Percentiles rank a stretch among this genome's conserved stretches.
These are phyloP conservation scores for Macrotis lagotis DNA, from an alignment of 2,113 vertebrate genomes.

Conservation along the genomic window DNA sequence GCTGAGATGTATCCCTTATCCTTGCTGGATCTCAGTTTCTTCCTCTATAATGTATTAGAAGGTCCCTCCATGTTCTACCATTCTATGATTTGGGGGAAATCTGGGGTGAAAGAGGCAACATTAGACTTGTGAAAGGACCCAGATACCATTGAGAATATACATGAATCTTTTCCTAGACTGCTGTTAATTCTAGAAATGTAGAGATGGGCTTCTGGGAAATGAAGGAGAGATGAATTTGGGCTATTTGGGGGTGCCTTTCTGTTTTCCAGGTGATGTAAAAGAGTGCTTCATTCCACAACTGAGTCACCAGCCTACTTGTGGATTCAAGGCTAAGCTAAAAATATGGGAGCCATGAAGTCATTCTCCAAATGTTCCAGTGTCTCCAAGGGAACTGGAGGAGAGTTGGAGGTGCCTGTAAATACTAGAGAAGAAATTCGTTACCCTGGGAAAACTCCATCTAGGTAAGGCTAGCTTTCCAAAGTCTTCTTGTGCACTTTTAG, in stretches of 20 bases:
- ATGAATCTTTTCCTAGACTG: background rate
- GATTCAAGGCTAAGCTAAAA: background rate
- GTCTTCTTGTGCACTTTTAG: constrained; percentile 42
- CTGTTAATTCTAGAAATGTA: background rate
- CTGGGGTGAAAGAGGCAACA: background rate
- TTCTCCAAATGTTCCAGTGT: background rate
- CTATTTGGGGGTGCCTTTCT: background rate
- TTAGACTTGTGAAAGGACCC: background rate
- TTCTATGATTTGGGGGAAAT: background rate
- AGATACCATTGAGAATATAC: background rate
- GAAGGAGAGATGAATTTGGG: background rate
- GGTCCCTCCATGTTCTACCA: background rate
- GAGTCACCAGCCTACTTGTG: background rate
- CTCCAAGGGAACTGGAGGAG: constrained; percentile 14
- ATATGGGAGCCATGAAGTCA: background rate
- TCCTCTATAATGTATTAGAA: background rate
- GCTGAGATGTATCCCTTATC: background rate
- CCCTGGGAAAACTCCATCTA: constrained; percentile 20
- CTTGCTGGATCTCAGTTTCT: background rate
- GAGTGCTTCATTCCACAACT: background rate
- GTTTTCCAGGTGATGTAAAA: background rate
- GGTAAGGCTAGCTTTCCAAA: constrained; percentile 48
- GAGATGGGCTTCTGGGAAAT: background rate
- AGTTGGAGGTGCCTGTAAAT: constrained; percentile 27
- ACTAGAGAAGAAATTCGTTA: constrained; percentile 23